Evolutionary conservation across 2,888 invertebrate genomes (phyloP).

Genomic region (Xestia sexstrigata): DNA sequence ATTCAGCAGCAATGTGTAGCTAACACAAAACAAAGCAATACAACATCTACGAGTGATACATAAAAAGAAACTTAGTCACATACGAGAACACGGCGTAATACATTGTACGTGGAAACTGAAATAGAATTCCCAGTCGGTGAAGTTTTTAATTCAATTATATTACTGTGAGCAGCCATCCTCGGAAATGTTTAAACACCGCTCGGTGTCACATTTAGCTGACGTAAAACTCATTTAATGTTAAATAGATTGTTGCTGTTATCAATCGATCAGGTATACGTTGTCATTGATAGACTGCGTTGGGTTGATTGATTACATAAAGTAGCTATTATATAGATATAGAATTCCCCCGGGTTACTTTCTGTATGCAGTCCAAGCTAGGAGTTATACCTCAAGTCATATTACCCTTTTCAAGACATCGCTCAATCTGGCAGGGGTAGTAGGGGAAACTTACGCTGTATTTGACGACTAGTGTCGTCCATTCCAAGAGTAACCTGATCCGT

Average conservation of each 20-base stretch:
- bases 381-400: not conserved
- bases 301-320: constrained; percentile 36
- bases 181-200: constrained; percentile 40
- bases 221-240: constrained; percentile 18
- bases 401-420: not conserved
- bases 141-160: constrained; percentile 60
- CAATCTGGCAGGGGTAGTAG: not conserved
- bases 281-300: constrained; percentile 32
- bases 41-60: constrained; percentile 13
- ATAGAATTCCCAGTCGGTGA: constrained; percentile 42
- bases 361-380: not conserved
- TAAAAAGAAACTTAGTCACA: constrained; percentile 40
- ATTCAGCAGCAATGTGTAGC: not conserved
- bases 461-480: not conserved
- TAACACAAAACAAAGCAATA: constrained; percentile 13
- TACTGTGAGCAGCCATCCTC: constrained; percentile 22
- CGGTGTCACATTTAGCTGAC: constrained; percentile 30
- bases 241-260: constrained; percentile 26
- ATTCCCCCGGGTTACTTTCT: not conserved
- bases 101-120: constrained; percentile 47
- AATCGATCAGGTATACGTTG: constrained; percentile 20
- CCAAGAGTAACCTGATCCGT: not conserved
- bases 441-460: not conserved
- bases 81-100: constrained; percentile 39
- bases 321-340: not conserved